phyloP scores from a whole-genome alignment of 2,888 invertebrate species.

The Cephus rjabovi region DNA sequence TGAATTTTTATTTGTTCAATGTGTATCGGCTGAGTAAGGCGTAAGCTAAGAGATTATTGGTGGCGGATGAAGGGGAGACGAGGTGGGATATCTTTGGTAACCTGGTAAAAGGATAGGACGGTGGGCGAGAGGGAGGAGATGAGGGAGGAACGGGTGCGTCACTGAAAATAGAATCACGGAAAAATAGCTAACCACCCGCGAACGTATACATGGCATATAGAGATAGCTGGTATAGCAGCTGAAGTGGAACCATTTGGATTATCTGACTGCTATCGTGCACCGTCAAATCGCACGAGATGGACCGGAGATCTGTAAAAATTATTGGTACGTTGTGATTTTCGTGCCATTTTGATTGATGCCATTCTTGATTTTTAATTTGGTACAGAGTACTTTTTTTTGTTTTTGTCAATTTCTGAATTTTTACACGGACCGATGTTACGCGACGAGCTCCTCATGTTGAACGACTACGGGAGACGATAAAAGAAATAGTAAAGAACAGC shows the following conservation, averaged over 20 bases:
- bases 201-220: conserved; percentile 50
- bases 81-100: neutral
- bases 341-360: neutral
- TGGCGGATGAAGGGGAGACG: neutral
- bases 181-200: conserved; percentile 19
- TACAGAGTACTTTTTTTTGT: too few relatives aligned
- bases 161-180: conserved; percentile 18
- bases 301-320: neutral
- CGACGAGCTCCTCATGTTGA: neutral
- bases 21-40: neutral
- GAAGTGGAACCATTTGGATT: neutral
- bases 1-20: neutral
- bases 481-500: neutral
- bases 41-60: neutral
- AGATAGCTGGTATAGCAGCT: neutral
- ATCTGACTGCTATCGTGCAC: neutral
- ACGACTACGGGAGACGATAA: neutral
- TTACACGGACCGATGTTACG: neutral
- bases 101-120: neutral
- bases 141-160: neutral
- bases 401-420: neutral
- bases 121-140: neutral
- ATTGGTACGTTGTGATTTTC: too few relatives aligned
- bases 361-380: too few relatives aligned
- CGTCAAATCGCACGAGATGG: neutral